Conservation (phyloP, 2,888 invertebrate genomes). For the Heliconius erato region DNA sequence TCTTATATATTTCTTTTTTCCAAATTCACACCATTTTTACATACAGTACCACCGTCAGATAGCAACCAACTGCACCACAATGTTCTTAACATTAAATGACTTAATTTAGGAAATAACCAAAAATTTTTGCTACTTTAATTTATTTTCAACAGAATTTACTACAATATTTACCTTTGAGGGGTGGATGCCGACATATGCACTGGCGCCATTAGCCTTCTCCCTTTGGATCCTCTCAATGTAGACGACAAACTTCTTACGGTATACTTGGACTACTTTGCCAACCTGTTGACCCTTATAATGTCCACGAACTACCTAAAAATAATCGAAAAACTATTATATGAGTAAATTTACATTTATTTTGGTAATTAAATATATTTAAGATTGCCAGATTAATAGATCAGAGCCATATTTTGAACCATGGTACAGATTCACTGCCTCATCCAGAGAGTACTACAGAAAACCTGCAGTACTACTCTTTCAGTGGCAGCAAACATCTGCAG, state of each 20-base stretch:
- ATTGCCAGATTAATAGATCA: slow-evolving; percentile 71
- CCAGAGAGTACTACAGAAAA: slow-evolving; percentile 74
- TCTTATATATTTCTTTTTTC: too few species aligned
- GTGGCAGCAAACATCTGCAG: slow-evolving; percentile 70
- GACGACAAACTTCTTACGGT: slow-evolving; percentile 99
- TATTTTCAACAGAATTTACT: not conserved
- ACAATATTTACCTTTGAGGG: slow-evolving; percentile 94
- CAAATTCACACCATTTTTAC: too few species aligned
- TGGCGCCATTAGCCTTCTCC: slow-evolving; percentile 99
- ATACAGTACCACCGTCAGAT: too few species aligned
- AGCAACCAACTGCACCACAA: too few species aligned
- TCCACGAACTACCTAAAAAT: slow-evolving; percentile 94
- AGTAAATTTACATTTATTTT: not conserved
- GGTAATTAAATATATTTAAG: not conserved
- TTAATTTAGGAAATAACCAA: too few species aligned
- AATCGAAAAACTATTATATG: not conserved
- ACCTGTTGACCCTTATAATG: slow-evolving; percentile 99
- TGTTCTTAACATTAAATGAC: too few species aligned
- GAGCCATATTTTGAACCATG: slow-evolving; percentile 84
- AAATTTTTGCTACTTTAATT: too few species aligned
- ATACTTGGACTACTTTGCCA: slow-evolving; percentile 99
- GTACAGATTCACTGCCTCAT: slow-evolving; percentile 70
- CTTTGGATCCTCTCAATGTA: slow-evolving; percentile 99
- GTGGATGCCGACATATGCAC: slow-evolving; percentile 99
- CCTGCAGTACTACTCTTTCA: slow-evolving; percentile 67